These are phyloP conservation scores for Keiferia lycopersicella DNA, from an alignment of 2,888 invertebrate genomes.

Conservation along the genomic window DNA sequence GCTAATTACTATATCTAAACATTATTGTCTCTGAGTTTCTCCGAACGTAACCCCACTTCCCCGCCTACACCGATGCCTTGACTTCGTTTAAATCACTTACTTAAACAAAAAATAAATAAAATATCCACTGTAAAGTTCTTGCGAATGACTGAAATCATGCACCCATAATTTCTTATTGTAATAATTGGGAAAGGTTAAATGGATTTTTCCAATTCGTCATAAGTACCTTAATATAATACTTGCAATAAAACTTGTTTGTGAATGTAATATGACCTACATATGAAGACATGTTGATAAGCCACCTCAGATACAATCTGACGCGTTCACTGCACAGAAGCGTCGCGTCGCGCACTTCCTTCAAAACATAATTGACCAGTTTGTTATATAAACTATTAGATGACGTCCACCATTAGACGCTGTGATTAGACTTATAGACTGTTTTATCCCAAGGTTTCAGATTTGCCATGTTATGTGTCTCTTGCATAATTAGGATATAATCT, in stretches of 20 bases:
- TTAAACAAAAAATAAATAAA: background rate
- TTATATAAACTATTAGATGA: constrained; percentile 14
- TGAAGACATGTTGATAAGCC: background rate
- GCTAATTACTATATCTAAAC: constrained; percentile 27
- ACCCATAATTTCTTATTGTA: too few species aligned
- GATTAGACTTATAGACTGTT: constrained; percentile 19
- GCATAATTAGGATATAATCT: constrained; percentile 32
- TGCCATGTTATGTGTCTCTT: constrained; percentile 31
- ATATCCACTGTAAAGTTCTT: too few species aligned
- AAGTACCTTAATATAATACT: background rate
- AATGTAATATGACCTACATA: background rate
- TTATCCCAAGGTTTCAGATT: constrained; percentile 26
- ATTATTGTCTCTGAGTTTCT: constrained; percentile 24
- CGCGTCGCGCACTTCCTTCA: constrained; percentile 6
- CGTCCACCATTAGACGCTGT: background rate
- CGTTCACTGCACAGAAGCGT: background rate
- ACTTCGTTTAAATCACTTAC: constrained; percentile 7
- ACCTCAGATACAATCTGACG: background rate
- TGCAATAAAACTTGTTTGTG: background rate
- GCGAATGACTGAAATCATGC: too few species aligned
- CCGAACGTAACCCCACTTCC: background rate
- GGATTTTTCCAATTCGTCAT: background rate
- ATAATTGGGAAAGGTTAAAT: background rate
- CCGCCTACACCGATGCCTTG: background rate
- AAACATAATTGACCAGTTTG: constrained; percentile 11